Evolutionary conservation across 92 coral and sea anemone species (phyloP).

Genomic region (Blastomussa wellsi): DNA sequence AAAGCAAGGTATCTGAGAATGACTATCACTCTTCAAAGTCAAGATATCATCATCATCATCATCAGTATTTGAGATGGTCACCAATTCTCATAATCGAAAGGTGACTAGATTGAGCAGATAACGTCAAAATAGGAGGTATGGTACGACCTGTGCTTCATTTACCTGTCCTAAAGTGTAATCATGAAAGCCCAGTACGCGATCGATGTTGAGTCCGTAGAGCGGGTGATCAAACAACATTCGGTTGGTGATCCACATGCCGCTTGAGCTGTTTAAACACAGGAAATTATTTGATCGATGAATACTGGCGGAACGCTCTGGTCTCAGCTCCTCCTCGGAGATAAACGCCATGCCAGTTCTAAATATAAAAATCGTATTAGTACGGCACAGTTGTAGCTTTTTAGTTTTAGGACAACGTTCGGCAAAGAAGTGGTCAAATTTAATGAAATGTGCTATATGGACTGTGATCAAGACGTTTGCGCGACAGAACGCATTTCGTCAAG

Average conservation of each 20-base stretch:
- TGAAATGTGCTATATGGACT: no score
- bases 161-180: slow-evolving; percentile 96
- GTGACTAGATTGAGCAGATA: neutral
- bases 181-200: slow-evolving; percentile 90
- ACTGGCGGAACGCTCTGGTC: slow-evolving; percentile 75
- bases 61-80: no score
- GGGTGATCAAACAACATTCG: slow-evolving; percentile 79
- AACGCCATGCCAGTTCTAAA: slow-evolving; percentile 64
- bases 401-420: neutral
- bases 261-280: slow-evolving; percentile 47
- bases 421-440: neutral
- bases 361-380: neutral
- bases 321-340: slow-evolving; percentile 66
- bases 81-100: neutral
- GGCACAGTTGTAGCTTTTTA: neutral
- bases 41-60: no score
- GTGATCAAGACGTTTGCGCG: no score
- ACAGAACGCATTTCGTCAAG: no score
- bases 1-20: neutral
- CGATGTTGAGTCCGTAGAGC: slow-evolving; percentile 92
- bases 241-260: slow-evolving; percentile 77
- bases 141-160: neutral
- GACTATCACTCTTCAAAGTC: neutral
- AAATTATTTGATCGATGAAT: slow-evolving; percentile 73
- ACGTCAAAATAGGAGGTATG: neutral